These are phyloP conservation scores for Petrocephalus sullivani DNA, from an alignment of 2,797 vertebrate species.

Conservation along the genomic window DNA sequence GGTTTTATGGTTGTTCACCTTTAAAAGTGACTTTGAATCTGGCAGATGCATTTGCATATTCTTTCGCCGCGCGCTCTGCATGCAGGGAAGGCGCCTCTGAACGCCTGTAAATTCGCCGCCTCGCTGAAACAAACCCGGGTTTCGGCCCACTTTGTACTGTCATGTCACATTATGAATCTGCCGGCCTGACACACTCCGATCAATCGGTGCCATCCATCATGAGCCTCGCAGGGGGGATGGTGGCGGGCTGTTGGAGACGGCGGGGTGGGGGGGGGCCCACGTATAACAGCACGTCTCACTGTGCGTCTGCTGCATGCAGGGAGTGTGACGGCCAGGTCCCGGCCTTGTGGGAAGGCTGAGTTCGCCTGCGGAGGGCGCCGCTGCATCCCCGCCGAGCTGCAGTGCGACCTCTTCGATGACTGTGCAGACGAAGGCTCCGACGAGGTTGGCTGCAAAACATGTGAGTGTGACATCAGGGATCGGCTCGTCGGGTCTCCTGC, in stretches of 20 bases:
- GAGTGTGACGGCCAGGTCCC: conserved; percentile 49
- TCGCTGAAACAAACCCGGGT: conserved; percentile 1
- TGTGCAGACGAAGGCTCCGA: conserved; percentile 74
- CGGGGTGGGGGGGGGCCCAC: neutral
- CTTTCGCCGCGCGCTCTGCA: neutral
- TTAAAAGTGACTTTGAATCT: neutral
- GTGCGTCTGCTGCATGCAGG: conserved; percentile 37
- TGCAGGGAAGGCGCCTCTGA: neutral
- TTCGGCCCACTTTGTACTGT: conserved; percentile 11
- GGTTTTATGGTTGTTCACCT: neutral
- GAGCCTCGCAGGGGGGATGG: neutral
- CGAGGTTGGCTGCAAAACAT: conserved; percentile 68
- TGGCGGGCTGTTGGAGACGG: neutral
- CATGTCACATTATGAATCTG: neutral
- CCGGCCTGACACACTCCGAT: neutral
- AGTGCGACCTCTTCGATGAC: conserved; percentile 75
- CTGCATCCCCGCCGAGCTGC: conserved; percentile 67
- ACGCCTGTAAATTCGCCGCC: neutral
- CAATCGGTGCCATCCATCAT: neutral
- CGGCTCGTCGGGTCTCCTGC: neutral
- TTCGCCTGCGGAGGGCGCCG: conserved; percentile 69
- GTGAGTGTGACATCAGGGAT: conserved; percentile 53
- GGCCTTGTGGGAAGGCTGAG: conserved; percentile 72
- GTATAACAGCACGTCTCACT: neutral
- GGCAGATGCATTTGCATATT: neutral